These are phyloP conservation scores for Salvator merianae DNA, from an alignment of 2,113 vertebrate species.

Conservation along the genomic window DNA sequence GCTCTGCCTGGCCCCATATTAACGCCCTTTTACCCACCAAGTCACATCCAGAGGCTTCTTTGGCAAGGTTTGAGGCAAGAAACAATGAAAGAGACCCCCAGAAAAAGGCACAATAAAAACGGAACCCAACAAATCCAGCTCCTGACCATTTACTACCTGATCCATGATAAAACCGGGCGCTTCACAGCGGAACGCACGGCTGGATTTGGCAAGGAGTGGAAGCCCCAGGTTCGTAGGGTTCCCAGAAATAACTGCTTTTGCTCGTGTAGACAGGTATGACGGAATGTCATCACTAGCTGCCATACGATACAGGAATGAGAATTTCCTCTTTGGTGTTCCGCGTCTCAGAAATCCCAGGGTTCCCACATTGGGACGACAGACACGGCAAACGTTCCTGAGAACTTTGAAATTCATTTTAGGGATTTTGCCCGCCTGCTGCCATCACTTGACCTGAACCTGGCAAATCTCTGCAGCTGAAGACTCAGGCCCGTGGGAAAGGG, in stretches of 20 bases:
- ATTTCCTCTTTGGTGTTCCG: background rate
- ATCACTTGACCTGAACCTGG: conserved; percentile 55
- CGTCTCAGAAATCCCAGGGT: no score
- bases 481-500: conserved; percentile 4
- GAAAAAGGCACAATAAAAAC: background rate
- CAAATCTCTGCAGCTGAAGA: conserved; percentile 38
- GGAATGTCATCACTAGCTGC: background rate
- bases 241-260: background rate
- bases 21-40: no score
- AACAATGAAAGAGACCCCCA: background rate
- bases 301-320: background rate
- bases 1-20: background rate
- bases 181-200: no score
- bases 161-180: background rate
- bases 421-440: background rate
- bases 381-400: background rate
- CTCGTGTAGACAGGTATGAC: background rate
- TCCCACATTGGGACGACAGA: background rate
- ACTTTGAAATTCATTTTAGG: no score
- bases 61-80: no score
- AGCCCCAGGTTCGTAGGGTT: background rate
- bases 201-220: background rate
- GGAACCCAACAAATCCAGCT: background rate
- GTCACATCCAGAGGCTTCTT: no score
- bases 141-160: background rate